phyloP scores from a whole-genome alignment of 2,888 invertebrate species.

The Eilema sororculum region DNA sequence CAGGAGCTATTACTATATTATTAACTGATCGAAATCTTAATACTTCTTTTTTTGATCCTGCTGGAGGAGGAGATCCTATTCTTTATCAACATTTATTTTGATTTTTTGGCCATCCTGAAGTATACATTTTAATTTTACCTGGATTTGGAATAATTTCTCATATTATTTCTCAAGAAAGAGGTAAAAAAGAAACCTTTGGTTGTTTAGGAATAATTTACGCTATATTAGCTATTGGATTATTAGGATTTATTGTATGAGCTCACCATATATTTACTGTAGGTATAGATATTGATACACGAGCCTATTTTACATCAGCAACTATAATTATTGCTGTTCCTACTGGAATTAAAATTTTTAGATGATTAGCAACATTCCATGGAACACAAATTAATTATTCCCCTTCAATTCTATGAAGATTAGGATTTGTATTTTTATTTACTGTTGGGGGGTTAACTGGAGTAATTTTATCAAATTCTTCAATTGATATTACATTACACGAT shows the following conservation, averaged over 20 bases:
- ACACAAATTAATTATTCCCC: slow-evolving; percentile 87
- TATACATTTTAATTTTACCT: slow-evolving; percentile 94
- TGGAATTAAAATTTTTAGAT: slow-evolving; percentile 94
- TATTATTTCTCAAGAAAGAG: slow-evolving; percentile 91
- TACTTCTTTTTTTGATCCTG: slow-evolving; percentile 93
- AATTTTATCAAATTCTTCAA: slow-evolving; percentile 90
- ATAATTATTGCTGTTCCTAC: slow-evolving; percentile 96
- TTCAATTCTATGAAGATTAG: slow-evolving; percentile 89
- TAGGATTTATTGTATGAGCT: slow-evolving; percentile 95
- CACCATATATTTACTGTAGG: slow-evolving; percentile 95
- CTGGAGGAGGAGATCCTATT: slow-evolving; percentile 93
- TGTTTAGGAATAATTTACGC: slow-evolving; percentile 93
- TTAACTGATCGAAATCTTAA: slow-evolving; percentile 93
- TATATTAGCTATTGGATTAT: slow-evolving; percentile 93
- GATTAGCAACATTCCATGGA: slow-evolving; percentile 91
- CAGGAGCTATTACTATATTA: slow-evolving; percentile 93
- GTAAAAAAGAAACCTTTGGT: slow-evolving; percentile 92
- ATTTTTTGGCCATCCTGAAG: slow-evolving; percentile 96
- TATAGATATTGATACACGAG: slow-evolving; percentile 94
- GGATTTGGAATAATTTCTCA: slow-evolving; percentile 94
- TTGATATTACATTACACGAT: slow-evolving; percentile 93
- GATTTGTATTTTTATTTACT: slow-evolving; percentile 93
- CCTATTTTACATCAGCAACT: slow-evolving; percentile 94
- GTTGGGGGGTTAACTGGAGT: slow-evolving; percentile 91
- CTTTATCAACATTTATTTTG: slow-evolving; percentile 94